phyloP scores from a whole-genome alignment of 2,888 invertebrate genomes.

The Venustoraphidia nigricollis region DNA sequence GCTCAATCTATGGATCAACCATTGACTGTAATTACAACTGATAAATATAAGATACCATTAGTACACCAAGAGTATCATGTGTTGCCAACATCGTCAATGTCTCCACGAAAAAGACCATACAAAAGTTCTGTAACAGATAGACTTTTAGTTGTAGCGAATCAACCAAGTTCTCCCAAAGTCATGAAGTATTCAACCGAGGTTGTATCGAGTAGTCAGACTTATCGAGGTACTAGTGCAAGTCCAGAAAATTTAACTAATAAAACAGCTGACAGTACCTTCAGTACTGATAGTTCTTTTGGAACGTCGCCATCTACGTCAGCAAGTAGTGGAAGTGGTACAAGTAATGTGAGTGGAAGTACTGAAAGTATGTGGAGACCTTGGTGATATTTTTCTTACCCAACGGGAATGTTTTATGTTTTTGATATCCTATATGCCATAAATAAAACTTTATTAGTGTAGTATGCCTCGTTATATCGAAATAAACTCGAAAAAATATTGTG shows the following conservation, averaged over 20 bases:
- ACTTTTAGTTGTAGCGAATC: slow-evolving; percentile 1
- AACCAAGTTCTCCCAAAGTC: neutral
- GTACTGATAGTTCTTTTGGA: neutral
- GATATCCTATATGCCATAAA: too few species aligned
- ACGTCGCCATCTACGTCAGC: slow-evolving; percentile 2
- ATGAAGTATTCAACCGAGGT: slow-evolving; percentile 1
- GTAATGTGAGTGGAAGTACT: slow-evolving; percentile 11
- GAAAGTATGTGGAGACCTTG: slow-evolving; percentile 29
- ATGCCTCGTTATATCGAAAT: too few species aligned
- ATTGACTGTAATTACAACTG: slow-evolving; percentile 9
- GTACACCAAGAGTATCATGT: neutral
- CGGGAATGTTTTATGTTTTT: too few species aligned
- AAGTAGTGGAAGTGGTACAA: neutral
- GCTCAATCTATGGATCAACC: slow-evolving; percentile 3
- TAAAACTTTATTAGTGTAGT: too few species aligned
- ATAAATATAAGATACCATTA: slow-evolving; percentile 4
- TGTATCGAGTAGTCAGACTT: slow-evolving; percentile 5
- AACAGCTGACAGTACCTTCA: neutral
- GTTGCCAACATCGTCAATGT: too few species aligned
- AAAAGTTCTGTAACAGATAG: neutral
- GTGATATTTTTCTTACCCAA: slow-evolving; percentile 14
- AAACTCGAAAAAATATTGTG: too few species aligned
- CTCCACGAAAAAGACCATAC: neutral
- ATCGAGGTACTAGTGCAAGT: neutral
- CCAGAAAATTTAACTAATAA: slow-evolving; percentile 1